Evolutionary conservation across 2,888 invertebrate species (phyloP).

Genomic region (Branchellion lobata): DNA sequence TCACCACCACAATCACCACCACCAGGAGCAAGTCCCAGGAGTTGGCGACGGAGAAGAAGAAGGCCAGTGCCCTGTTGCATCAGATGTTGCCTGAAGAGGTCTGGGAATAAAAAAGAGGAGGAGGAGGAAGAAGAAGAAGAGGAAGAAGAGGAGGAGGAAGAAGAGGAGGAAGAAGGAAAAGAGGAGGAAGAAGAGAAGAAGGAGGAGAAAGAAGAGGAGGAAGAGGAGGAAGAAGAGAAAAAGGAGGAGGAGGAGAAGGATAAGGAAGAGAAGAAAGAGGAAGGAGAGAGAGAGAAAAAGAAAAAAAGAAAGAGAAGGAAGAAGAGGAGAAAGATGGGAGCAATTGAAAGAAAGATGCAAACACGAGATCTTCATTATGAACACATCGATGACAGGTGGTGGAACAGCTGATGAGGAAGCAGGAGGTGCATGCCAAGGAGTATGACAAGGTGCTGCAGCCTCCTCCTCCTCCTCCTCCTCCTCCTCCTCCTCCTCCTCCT

Average conservation of each 20-base stretch:
- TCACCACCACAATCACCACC: too few species aligned
- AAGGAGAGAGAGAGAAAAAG: slow-evolving; percentile 2
- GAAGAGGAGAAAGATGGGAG: too few species aligned
- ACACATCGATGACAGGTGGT: slow-evolving; percentile 6
- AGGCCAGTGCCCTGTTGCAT: neutral
- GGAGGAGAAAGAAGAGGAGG: neutral
- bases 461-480: neutral
- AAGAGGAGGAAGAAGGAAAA: neutral
- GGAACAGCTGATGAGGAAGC: slow-evolving; percentile 43
- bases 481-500: neutral
- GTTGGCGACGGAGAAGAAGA: slow-evolving; percentile 12
- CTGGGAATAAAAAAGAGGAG: too few species aligned
- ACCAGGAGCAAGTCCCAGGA: neutral
- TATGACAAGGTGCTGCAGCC: slow-evolving; percentile 38
- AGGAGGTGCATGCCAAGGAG: slow-evolving; percentile 47
- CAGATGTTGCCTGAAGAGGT: slow-evolving; percentile 1
- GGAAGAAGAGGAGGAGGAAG: neutral
- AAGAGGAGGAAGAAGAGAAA: neutral
- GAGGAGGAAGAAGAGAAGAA: neutral
- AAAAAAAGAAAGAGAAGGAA: neutral
- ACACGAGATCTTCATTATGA: too few species aligned
- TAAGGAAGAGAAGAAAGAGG: neutral
- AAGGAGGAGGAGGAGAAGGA: neutral
- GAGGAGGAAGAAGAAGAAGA: neutral
- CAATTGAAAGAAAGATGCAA: neutral